phyloP scores from a whole-genome alignment of 30 jellyfish, hydroid and myxozoan species.

The Nemopilema nomurai region DNA sequence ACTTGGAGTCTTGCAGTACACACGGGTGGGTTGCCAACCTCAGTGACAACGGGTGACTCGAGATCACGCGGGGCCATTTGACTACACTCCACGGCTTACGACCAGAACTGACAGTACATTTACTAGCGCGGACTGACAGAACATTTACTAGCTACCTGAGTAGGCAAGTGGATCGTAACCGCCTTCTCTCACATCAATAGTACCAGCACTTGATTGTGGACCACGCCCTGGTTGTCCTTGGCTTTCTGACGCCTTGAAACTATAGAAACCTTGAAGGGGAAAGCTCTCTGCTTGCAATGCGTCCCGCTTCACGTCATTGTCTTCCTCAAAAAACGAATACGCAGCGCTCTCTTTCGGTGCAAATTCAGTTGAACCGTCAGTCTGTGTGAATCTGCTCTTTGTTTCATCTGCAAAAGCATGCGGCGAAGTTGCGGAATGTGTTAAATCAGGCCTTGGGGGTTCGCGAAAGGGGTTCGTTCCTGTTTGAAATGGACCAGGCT shows the following conservation, averaged over 20 bases:
- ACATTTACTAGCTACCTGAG: background rate
- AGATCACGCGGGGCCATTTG: no score
- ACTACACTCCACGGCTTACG: no score
- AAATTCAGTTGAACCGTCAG: constrained; percentile 14
- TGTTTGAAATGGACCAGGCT: background rate
- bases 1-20: no score
- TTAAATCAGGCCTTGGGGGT: constrained; percentile 20
- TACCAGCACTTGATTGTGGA: background rate
- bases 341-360: background rate
- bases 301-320: no score
- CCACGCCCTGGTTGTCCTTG: background rate
- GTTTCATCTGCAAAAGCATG: constrained; percentile 43
- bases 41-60: no score
- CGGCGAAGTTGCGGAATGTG: constrained; percentile 54
- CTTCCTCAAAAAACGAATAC: constrained; percentile 12
- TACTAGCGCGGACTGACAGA: background rate
- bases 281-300: background rate
- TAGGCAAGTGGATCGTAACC: background rate
- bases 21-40: no score
- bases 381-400: constrained; percentile 31
- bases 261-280: constrained; percentile 36
- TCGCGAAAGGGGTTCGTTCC: background rate
- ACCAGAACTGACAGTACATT: no score
- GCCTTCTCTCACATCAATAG: background rate
- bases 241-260: constrained; percentile 6